phyloP scores from a whole-genome alignment of 2,113 vertebrate species.

The Dipodomys merriami region DNA sequence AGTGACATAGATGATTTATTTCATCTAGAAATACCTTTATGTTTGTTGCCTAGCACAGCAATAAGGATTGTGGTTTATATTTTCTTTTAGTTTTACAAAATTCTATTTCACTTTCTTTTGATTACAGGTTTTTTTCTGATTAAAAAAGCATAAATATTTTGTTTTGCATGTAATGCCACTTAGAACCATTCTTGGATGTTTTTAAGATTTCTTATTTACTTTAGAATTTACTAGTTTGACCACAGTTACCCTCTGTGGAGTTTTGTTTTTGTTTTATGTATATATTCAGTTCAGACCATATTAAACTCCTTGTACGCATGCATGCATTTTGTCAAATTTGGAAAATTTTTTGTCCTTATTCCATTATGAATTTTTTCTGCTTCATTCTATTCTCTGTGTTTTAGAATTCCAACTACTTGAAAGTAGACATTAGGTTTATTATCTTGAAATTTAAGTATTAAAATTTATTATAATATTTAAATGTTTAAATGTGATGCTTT shows the following conservation, averaged over 20 bases:
- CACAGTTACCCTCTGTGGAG: neutral
- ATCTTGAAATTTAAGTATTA: slow-evolving; percentile 8
- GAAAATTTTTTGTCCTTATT: neutral
- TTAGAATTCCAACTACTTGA: neutral
- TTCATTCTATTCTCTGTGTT: neutral
- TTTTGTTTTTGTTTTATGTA: neutral
- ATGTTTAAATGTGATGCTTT: neutral
- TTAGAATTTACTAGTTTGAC: slow-evolving; percentile 22
- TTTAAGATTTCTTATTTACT: neutral
- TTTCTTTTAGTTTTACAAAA: neutral
- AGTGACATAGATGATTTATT: neutral
- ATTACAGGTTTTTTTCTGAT: neutral
- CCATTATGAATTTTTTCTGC: neutral
- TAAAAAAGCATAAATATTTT: neutral
- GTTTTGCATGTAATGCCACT: neutral
- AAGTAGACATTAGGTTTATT: neutral
- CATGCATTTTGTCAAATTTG: neutral
- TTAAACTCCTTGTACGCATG: neutral
- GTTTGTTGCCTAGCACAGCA: too few relatives aligned
- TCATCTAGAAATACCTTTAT: neutral
- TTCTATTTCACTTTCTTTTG: neutral
- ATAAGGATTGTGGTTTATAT: neutral
- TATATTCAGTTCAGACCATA: neutral
- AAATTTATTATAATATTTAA: slow-evolving; percentile 25
- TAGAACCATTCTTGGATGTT: neutral